Conservation (phyloP, 92 coral and sea anemone species). For the Meandrina meandrites region DNA sequence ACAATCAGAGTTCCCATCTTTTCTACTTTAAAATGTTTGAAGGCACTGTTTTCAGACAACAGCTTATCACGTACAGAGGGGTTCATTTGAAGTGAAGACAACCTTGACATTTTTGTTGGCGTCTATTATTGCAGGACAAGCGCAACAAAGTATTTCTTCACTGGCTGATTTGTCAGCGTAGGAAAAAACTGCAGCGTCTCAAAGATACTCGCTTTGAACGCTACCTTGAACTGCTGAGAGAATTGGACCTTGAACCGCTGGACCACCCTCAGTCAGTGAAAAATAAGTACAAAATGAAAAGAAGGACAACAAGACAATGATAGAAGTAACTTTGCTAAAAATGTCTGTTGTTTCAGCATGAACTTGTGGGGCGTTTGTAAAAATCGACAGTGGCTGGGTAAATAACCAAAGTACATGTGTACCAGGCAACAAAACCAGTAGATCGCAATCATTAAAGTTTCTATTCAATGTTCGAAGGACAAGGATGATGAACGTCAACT, state of each 20-base stretch:
- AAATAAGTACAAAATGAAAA: conserved; percentile 83
- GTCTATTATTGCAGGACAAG: conserved; percentile 65
- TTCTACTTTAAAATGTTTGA: too few species aligned
- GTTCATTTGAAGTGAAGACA: background rate
- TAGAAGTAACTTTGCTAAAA: background rate
- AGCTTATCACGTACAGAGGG: too few species aligned
- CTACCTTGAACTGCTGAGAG: conserved; percentile 69
- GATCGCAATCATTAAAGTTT: too few species aligned
- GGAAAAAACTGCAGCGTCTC: conserved; percentile 72
- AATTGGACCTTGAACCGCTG: conserved; percentile 68
- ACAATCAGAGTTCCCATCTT: too few species aligned
- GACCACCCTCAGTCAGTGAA: conserved; percentile 80
- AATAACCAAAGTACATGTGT: too few species aligned
- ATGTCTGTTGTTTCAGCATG: background rate
- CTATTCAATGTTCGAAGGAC: too few species aligned
- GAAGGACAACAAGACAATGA: conserved; percentile 65
- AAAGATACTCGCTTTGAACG: conserved; percentile 78
- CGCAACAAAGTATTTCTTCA: conserved; percentile 86
- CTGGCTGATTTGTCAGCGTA: conserved; percentile 84
- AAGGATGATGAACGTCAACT: too few species aligned
- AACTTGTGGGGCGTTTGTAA: background rate
- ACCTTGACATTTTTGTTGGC: background rate
- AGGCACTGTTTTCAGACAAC: too few species aligned
- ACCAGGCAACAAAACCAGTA: too few species aligned
- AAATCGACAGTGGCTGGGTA: too few species aligned